Base-by-base conservation (phyloP, 2,888 invertebrate species). In the Harpalus rubripes region DNA sequence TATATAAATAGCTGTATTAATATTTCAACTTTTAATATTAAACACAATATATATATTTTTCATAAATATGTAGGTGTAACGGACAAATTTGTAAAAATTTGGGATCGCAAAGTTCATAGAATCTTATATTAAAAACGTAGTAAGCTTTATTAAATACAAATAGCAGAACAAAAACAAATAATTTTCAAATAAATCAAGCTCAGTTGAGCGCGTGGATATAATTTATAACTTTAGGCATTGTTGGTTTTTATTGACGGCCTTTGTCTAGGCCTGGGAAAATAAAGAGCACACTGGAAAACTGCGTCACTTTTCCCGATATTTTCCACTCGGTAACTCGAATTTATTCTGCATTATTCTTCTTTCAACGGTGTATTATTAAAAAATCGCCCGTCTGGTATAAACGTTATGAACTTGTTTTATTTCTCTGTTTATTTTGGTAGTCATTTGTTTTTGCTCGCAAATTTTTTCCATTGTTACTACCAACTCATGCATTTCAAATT, bases 231-330 rank as follows among this genome's bases (percentile, higher is more conserved):
- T 68, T 68, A 2, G 18, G 68, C 68, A 39, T 68, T 68, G 68
- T 39, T 68, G 15, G 68, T 68, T 76, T 76, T 76, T 76, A 76
- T 56, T 76, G 76, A 76, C 76, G 56, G 52, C 26, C 52, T 44
- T 76, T 56, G 44, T 7, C 76, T 18, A 12, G 22, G 76, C 56
- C 26, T 76, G 44, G 76, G 56, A 44, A 76, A 76, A 76, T 56
- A 12, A 15, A 74, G 52, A 76, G 76, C 16, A n/a, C 44, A 56
- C 52, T 74, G 52, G 52, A 74, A 74, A 74, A 74, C 52, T 44
- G 74, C 74, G 74, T 52, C 74, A 74, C 52, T 74, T 76, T 76
- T 52, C 76, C 32, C 76, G 56, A 76, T 76, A 76, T 76, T 76
- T 76, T 76, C 76, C 76, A 39, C 76, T 76, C 76, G 56, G 52